Base-by-base conservation (phyloP, 1,140 invertebrate species). In the Parapsyche elsis region DNA sequence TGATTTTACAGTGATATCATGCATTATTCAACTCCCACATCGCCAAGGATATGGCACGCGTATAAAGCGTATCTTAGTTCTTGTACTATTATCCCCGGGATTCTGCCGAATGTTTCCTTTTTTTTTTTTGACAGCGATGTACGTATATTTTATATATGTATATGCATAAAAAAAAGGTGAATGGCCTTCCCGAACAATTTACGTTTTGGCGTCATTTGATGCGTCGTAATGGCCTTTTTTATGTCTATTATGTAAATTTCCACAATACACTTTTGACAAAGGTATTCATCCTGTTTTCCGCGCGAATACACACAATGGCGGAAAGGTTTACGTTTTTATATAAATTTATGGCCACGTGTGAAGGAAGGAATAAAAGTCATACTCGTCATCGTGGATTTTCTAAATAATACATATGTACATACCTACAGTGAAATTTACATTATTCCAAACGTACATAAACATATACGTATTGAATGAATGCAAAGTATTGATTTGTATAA, bases 221-320 rank as follows among this genome's bases (percentile, higher is more conserved):
- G 23, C 26, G 24, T 14, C 79, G 21, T 61, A 80, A 80, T 76
- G 79, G 79, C 59, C 21, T 76, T 79, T 76, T 80, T 80, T 80
- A 71, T 44, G 79, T 80, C 79, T 75, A 80, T 80, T 80, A 80
- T 80, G 79, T 53, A 80, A 80, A 80, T 80, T 76, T 80, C 45
- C n/a, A 80, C 79, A 76, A 80, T 80, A 76, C 77, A 45, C 61
- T 80, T 80, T 76, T 76, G 73, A 80, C 57, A 76, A 80, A 80
- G 64, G 61, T 53, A 80, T 80, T 70, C 79, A 71, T 75, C 49
- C 49, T 45, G 78, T 59, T 79, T 79, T 44, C 67, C 78, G 78
- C 46, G 46, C 70, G 78, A 74, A 61, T 30, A 53, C 23, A 53
- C 64, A 67, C 46, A 21, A 26, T 14, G 19, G 30, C 26, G 19